Evolutionary conservation across 2,797 vertebrate genomes (phyloP), one percentile per base, ranked within the genome.

Genomic region (Furcifer pardalis): DNA sequence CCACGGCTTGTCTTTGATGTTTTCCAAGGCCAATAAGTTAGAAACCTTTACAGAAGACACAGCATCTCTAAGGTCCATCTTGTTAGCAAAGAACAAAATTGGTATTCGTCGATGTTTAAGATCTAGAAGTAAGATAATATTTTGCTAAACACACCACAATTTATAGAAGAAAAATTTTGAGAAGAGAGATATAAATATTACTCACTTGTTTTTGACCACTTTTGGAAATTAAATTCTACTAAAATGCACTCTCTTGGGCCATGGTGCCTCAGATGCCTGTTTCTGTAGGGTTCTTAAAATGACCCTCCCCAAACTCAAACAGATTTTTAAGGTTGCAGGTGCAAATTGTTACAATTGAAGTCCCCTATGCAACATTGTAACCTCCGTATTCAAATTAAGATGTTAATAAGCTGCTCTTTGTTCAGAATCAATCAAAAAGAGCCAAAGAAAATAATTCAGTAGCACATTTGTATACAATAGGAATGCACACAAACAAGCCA

Each of bases 1-100:
- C 98, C 98, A 99, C 37, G 98, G 98, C 92, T 99, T 99, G 94
- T 99, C 98, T 96, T 98, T 99, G 95, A 99, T 98, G 95, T 97
- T 98, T 90, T 99, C 98, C 96, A 99, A 95, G 89, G 97, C 97
- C 81, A 99, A 96, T 85, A 99, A 94, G 92, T 99, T 98, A 89
- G 98, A 99, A 44, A 99, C 98, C 94, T 98, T 99, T 77, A 99
- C 97, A 83, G 98, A 98, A 63, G 98, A 98, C 90, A 99, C 94
- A 81, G 98, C 97, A 19, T 99, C 98, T 90, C 97, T 96, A 84
- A 99, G 97, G 93, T 99, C 98, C 98, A 99, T 99, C 96, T 99
- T 99, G 95, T 99, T 99, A 84, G 98, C 98, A 92, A 99, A 99
- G 94, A 99, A 99, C 91, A 99, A 96, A 92, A 99, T 97, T 91